These are phyloP conservation scores for Lasiurus borealis DNA, from an alignment of 2,113 vertebrate species.

Conservation along the genomic window DNA sequence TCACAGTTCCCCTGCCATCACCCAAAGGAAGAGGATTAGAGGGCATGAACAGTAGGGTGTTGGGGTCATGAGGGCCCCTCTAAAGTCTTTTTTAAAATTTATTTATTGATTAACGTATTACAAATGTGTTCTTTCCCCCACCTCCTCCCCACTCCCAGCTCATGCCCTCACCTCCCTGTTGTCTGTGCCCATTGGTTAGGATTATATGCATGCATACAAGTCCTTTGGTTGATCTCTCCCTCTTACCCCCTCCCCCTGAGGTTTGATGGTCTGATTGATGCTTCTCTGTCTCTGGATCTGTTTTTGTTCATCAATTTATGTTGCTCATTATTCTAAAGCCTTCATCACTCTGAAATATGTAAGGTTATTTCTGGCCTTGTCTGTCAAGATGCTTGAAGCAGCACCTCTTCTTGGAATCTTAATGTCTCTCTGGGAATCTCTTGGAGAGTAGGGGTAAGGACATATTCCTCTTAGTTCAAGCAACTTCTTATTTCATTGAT, in stretches of 20 bases:
- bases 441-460: not conserved
- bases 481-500: not conserved
- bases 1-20: not conserved
- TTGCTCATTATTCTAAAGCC: too few species aligned
- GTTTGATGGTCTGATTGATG: too few species aligned
- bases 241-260: not conserved
- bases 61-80: not conserved
- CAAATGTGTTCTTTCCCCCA: too few species aligned
- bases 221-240: too few species aligned
- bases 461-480: not conserved
- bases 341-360: not conserved
- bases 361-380: not conserved
- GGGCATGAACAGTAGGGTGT: not conserved
- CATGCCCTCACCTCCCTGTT: too few species aligned
- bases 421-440: not conserved
- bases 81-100: too few species aligned
- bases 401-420: not conserved
- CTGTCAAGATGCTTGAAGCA: not conserved
- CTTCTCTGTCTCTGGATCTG: too few species aligned
- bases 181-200: too few species aligned
- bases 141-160: too few species aligned
- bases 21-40: not conserved
- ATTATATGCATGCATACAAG: too few species aligned
- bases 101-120: too few species aligned
- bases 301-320: too few species aligned